phyloP scores from a whole-genome alignment of 2,797 vertebrate genomes.

The Emydoidea blandingii region DNA sequence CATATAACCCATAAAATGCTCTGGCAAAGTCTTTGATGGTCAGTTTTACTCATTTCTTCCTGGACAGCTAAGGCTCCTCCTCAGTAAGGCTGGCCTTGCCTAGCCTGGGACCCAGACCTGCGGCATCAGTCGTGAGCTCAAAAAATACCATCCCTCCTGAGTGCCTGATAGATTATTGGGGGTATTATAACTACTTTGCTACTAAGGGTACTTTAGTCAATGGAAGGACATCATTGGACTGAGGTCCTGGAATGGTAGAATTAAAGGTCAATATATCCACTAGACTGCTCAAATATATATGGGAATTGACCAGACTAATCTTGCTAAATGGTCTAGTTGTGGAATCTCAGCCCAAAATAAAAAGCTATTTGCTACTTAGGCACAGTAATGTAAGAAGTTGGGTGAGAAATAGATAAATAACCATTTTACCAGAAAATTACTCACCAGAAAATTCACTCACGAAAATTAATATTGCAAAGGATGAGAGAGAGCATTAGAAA shows the following conservation, averaged over 20 bases:
- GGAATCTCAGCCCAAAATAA: neutral
- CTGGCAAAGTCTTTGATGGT: neutral
- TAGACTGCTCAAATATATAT: rapidly evolving
- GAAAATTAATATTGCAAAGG: neutral
- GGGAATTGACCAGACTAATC: neutral
- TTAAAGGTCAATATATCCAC: rapidly evolving
- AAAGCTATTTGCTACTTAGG: neutral
- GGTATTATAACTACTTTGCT: neutral
- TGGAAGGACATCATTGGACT: neutral
- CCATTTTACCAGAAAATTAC: neutral
- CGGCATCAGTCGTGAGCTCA: neutral
- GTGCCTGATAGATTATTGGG: neutral
- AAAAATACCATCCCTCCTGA: neutral
- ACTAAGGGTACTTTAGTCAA: neutral
- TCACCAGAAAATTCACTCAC: neutral
- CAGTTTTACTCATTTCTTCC: neutral
- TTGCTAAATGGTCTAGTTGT: neutral
- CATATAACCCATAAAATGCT: neutral
- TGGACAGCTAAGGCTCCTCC: neutral
- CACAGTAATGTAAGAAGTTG: neutral
- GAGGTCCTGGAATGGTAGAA: neutral
- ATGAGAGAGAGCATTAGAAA: neutral
- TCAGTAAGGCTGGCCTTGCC: neutral
- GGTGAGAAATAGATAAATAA: neutral
- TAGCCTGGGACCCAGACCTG: neutral